These are phyloP conservation scores for Hartigia nigra DNA, from an alignment of 2,888 invertebrate genomes.

Conservation along the genomic window DNA sequence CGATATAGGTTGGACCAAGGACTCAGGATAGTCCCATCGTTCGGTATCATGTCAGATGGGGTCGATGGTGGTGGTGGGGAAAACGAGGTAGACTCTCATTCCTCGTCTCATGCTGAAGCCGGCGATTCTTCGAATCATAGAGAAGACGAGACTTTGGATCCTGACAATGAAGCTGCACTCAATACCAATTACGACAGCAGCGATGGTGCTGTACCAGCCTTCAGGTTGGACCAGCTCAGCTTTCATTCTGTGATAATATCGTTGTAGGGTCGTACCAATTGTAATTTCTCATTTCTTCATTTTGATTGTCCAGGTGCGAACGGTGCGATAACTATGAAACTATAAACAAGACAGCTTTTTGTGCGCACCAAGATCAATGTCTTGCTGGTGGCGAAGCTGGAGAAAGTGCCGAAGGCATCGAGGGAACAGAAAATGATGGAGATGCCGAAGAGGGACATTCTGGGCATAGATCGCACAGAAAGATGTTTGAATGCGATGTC, in stretches of 20 bases:
- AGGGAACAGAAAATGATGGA: conserved; percentile 67
- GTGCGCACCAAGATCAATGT: conserved; percentile 80
- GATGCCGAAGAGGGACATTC: conserved; percentile 62
- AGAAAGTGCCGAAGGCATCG: conserved; percentile 58
- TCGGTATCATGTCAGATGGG: conserved; percentile 64
- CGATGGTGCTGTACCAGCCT: conserved; percentile 67
- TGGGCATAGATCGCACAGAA: conserved; percentile 75
- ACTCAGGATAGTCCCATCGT: conserved; percentile 48
- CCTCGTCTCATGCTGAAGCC: conserved; percentile 56
- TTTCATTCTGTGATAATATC: conserved; percentile 11
- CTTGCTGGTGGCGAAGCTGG: conserved; percentile 64
- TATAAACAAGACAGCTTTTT: conserved; percentile 77
- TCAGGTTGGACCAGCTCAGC: conserved; percentile 45
- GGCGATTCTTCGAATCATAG: conserved; percentile 59
- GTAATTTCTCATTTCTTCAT: not conserved
- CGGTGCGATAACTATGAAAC: conserved; percentile 88
- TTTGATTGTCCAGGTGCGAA: conserved; percentile 71
- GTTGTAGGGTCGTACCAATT: not conserved
- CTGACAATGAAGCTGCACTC: conserved; percentile 68
- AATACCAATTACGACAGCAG: conserved; percentile 71
- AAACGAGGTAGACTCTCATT: conserved; percentile 65
- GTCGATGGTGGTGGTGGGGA: conserved; percentile 62
- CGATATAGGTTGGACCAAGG: conserved; percentile 46
- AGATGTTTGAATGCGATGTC: conserved; percentile 94
- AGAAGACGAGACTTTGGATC: conserved; percentile 66